These are phyloP conservation scores for Chrysotoxum bicinctum DNA, from an alignment of 2,888 invertebrate species.

Conservation along the genomic window DNA sequence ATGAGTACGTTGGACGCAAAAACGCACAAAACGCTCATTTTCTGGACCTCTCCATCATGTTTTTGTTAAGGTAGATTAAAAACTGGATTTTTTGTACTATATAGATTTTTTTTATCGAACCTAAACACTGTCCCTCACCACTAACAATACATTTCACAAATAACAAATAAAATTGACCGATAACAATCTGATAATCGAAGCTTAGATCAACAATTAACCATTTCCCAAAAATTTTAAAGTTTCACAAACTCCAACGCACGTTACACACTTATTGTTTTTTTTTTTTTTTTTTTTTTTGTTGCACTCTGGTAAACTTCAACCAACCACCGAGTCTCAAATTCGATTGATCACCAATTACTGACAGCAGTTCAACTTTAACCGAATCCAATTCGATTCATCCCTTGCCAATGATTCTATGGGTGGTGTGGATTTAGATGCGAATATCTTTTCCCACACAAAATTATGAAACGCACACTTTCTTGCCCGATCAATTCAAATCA, in stretches of 20 bases:
- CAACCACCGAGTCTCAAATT: slow-evolving; percentile 39
- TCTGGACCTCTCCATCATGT: too few relatives aligned
- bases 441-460: background rate
- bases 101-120: too few relatives aligned
- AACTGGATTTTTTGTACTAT: too few relatives aligned
- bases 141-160: background rate
- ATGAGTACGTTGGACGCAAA: too few relatives aligned
- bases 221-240: slow-evolving; percentile 10
- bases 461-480: slow-evolving; percentile 27
- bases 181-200: slow-evolving; percentile 16
- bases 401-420: slow-evolving; percentile 35
- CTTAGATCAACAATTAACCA: background rate
- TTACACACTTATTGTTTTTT: slow-evolving; percentile 21
- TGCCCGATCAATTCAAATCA: slow-evolving; percentile 33
- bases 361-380: slow-evolving; percentile 16
- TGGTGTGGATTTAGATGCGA: slow-evolving; percentile 5
- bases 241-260: slow-evolving; percentile 11
- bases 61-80: too few relatives aligned
- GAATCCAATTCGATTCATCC: slow-evolving; percentile 51
- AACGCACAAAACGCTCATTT: too few relatives aligned
- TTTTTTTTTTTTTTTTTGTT: too few relatives aligned
- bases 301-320: slow-evolving; percentile 41
- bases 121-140: too few relatives aligned
- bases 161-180: slow-evolving; percentile 8
- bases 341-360: slow-evolving; percentile 54